These are phyloP conservation scores for Hypena proboscidalis DNA, from an alignment of 2,888 invertebrate genomes.

Conservation along the genomic window DNA sequence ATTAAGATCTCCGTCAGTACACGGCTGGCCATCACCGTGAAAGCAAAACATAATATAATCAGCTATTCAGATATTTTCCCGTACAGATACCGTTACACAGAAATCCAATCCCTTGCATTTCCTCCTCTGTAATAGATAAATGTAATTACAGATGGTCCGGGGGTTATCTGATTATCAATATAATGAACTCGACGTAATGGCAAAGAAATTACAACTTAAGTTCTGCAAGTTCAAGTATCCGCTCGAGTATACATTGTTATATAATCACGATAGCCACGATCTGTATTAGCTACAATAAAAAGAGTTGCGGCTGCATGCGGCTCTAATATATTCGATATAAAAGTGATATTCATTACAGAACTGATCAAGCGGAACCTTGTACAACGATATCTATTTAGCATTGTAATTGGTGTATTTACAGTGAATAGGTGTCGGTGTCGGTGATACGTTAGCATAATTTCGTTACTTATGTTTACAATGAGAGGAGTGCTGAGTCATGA, in stretches of 20 bases:
- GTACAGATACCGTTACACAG: slow-evolving; percentile 57
- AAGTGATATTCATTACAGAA: slow-evolving; percentile 48
- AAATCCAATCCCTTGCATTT: slow-evolving; percentile 64
- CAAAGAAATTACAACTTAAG: slow-evolving; percentile 18
- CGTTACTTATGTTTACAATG: slow-evolving; percentile 73
- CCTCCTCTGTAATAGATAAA: slow-evolving; percentile 56
- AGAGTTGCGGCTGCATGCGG: slow-evolving; percentile 29
- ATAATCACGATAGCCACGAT: slow-evolving; percentile 34
- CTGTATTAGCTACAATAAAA: slow-evolving; percentile 31
- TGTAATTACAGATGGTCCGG: slow-evolving; percentile 55
- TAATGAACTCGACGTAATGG: slow-evolving; percentile 25
- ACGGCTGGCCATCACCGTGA: slow-evolving; percentile 52
- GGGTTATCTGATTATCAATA: slow-evolving; percentile 57
- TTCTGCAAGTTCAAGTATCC: slow-evolving; percentile 7
- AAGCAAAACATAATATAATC: slow-evolving; percentile 57
- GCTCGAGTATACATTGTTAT: slow-evolving; percentile 21
- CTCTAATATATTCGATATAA: slow-evolving; percentile 46
- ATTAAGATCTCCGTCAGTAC: slow-evolving; percentile 67
- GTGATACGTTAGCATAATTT: slow-evolving; percentile 70
- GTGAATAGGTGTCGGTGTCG: slow-evolving; percentile 61
- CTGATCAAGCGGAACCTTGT: slow-evolving; percentile 50
- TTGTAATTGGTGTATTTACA: slow-evolving; percentile 65
- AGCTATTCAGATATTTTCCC: slow-evolving; percentile 57
- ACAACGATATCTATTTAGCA: slow-evolving; percentile 51
- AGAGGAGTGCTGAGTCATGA: slow-evolving; percentile 67